Conservation (phyloP, 2,888 invertebrate genomes). For the Ornithoptera priamus region DNA sequence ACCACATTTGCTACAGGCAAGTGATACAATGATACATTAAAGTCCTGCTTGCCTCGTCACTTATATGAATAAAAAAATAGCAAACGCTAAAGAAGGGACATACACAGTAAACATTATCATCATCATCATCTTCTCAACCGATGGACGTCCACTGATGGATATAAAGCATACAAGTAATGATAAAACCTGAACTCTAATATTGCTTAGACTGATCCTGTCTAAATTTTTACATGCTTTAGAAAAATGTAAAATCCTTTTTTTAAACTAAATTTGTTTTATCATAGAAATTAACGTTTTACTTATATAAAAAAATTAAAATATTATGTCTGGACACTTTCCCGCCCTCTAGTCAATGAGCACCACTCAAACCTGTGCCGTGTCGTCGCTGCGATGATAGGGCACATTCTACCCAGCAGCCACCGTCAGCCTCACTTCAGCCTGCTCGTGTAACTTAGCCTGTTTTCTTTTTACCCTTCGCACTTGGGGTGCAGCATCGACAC, state of each 20-base stretch:
- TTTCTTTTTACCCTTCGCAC: slow-evolving; percentile 20
- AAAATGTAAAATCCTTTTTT: neutral
- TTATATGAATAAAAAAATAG: too few species aligned
- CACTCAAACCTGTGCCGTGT: slow-evolving; percentile 12
- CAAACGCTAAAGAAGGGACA: too few species aligned
- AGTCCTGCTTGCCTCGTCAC: too few species aligned
- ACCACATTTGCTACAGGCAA: too few species aligned
- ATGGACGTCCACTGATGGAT: too few species aligned
- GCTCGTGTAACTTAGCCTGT: slow-evolving; percentile 21
- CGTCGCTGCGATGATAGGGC: slow-evolving; percentile 22
- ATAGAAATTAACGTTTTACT: neutral
- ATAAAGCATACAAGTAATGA: too few species aligned
- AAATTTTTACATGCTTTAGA: too few species aligned
- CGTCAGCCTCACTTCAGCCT: slow-evolving; percentile 10
- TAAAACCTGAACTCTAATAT: too few species aligned
- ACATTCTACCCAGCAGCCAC: slow-evolving; percentile 16
- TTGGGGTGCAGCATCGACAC: slow-evolving; percentile 15
- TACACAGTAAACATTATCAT: too few species aligned
- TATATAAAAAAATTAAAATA: neutral
- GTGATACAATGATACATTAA: too few species aligned
- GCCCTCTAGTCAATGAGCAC: slow-evolving; percentile 9
- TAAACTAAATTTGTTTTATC: neutral
- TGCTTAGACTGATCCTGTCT: too few species aligned
- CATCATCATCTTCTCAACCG: too few species aligned
- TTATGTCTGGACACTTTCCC: slow-evolving; percentile 22